Base-by-base conservation (phyloP, 2,888 invertebrate species). In the Lumbricus terrestris region DNA sequence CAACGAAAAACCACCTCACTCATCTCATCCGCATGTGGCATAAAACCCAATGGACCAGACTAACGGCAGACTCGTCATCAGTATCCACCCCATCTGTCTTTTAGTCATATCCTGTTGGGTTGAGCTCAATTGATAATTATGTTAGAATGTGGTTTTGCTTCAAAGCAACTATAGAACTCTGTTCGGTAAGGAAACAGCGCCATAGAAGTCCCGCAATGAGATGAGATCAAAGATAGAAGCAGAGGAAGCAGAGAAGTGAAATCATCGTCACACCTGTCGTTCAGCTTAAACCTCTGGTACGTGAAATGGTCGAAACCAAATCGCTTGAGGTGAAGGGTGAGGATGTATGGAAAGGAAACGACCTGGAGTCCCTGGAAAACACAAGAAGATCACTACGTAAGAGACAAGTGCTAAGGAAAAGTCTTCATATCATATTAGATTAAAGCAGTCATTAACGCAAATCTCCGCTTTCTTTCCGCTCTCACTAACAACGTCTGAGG, bases 221-320 rank as follows among this genome's bases (percentile, higher is more conserved):
- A 54, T 23, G 3, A 29, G 54, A 42, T 42, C 42, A 42, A 18
- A 42, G 42, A 29, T 69, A 69, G 69, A 29, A 69, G 29, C n/a
- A n/a, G 69, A 69, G 8, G n/a, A 13, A 16, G 0, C 47, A 8
- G n/a, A 69, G n/a, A 13, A 16, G 0, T 23, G 11, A n/a, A 69
- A n/a, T 69, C 29, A 8, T 18, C n/a, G 15, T 85, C 90, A 85
- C 91, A 94, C 95, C 93, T 94, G 95, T 98, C 97, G 94, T 97
- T 97, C 88, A 98, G 95, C 95, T 98, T 98, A 92, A 97, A 97
- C 92, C 97, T 96, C 94, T 97, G 97, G 96, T 97, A 96, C 15
- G 97, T 97, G 92, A 96, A 96, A 94, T 97, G 97, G 95, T 98
- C 97, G 94, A 97, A 98, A 95, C 97, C 98, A 94, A 98, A 98